Percentiles rank a stretch among this genome's conserved stretches.
Evolutionary conservation across 2,113 vertebrate genomes (phyloP).

Genomic region (Gymnocephalus cernua): DNA sequence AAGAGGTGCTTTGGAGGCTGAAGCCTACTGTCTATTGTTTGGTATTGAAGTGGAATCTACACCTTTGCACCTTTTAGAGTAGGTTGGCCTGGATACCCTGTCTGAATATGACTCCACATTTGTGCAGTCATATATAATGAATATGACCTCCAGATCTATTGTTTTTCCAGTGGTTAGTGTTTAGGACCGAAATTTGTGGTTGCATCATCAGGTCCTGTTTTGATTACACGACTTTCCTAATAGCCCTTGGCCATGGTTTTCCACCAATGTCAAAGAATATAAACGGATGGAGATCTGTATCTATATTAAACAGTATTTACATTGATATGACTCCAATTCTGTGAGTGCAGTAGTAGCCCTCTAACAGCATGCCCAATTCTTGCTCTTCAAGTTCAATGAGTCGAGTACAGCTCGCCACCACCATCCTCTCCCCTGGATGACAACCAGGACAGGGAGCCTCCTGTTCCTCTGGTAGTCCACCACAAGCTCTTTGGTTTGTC

Average conservation of each 20-base stretch:
- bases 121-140: background rate
- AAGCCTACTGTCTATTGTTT: conserved; percentile 7
- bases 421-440: no score
- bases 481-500: no score
- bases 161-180: background rate
- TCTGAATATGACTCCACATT: conserved; percentile 3
- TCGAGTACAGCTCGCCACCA: background rate
- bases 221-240: background rate
- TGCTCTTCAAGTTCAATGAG: background rate
- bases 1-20: conserved; percentile 19
- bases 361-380: background rate
- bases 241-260: background rate
- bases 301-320: background rate
- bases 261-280: background rate
- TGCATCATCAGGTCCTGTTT: background rate
- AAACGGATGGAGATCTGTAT: background rate
- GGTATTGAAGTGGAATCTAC: background rate
- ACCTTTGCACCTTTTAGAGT: background rate
- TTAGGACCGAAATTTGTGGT: background rate
- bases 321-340: background rate
- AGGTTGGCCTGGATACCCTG: background rate
- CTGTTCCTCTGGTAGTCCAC: no score
- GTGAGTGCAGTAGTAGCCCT: background rate
- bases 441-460: no score
- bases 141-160: background rate